phyloP scores from a whole-genome alignment of 2,888 invertebrate genomes.

The Drosophila kokeensis region DNA sequence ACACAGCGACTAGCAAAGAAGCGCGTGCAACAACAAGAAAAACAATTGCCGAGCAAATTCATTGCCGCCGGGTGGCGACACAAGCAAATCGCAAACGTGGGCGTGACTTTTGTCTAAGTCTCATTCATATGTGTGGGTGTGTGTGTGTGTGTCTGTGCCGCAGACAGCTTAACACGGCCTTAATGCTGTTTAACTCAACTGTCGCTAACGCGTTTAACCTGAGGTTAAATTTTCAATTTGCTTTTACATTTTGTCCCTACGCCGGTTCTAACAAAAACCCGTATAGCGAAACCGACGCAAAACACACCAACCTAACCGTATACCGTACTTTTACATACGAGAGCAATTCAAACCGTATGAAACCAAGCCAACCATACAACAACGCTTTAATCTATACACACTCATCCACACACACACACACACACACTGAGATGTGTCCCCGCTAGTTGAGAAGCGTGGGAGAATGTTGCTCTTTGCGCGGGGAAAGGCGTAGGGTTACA shows the following conservation, averaged over 20 bases:
- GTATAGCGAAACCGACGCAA: conserved; percentile 8
- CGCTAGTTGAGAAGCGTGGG: not conserved
- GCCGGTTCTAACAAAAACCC: conserved; percentile 28
- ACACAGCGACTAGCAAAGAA: conserved; percentile 49
- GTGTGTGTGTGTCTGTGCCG: conserved; percentile 41
- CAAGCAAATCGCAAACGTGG: conserved; percentile 41
- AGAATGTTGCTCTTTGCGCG: not conserved
- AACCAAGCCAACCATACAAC: conserved; percentile 44
- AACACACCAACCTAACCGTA: conserved; percentile 28
- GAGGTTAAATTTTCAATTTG: conserved; percentile 80
- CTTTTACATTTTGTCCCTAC: conserved; percentile 63
- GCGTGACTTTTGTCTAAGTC: conserved; percentile 58
- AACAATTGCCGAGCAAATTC: conserved; percentile 60
- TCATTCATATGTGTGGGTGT: conserved; percentile 24
- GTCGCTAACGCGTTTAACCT: conserved; percentile 79
- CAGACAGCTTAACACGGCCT: conserved; percentile 77
- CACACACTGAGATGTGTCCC: conserved; percentile 11
- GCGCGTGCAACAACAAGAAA: conserved; percentile 48
- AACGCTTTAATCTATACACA: conserved; percentile 49
- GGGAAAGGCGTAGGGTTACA: conserved; percentile 8
- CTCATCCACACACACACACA: conserved; percentile 1
- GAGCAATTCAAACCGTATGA: conserved; percentile 17
- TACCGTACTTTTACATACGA: conserved; percentile 16
- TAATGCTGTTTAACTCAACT: conserved; percentile 79
- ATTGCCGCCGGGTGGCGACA: conserved; percentile 51